These are phyloP conservation scores for Labroides dimidiatus DNA, from an alignment of 2,797 vertebrate genomes.

Conservation along the genomic window DNA sequence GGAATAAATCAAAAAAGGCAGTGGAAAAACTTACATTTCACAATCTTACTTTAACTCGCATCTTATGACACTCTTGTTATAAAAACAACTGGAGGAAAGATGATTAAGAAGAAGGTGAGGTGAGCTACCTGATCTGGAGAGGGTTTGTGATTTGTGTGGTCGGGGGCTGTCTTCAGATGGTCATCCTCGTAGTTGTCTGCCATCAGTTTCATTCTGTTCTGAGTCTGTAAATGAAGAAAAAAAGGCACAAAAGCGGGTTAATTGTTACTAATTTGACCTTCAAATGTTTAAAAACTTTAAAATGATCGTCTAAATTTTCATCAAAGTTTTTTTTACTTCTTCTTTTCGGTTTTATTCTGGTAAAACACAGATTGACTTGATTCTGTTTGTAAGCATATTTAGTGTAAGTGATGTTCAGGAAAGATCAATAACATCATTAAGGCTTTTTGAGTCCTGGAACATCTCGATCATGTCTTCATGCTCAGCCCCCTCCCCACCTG, in stretches of 20 bases:
- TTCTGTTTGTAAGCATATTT: too few species aligned
- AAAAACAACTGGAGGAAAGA: not conserved
- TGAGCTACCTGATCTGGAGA: slow-evolving; percentile 96
- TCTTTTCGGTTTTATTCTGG: not conserved
- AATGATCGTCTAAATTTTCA: not conserved
- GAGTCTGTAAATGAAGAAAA: slow-evolving; percentile 85
- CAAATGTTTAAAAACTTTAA: not conserved
- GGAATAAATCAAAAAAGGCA: slow-evolving; percentile 7
- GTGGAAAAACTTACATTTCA: slow-evolving; percentile 35
- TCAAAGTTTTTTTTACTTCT: not conserved
- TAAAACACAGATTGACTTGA: not conserved
- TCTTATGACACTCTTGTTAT: slow-evolving; percentile 1
- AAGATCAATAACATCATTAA: not conserved
- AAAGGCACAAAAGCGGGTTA: not conserved
- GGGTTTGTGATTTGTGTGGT: slow-evolving; percentile 95
- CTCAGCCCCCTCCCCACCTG: slow-evolving; percentile 82
- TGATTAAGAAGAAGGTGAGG: too few species aligned
- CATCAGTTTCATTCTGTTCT: slow-evolving; percentile 99
- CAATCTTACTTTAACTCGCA: not conserved
- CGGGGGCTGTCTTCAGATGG: slow-evolving; percentile 90
- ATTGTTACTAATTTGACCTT: not conserved
- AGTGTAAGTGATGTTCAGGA: not conserved
- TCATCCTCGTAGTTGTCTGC: slow-evolving; percentile 98
- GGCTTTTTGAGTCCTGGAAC: not conserved
- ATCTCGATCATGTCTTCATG: not conserved